A percentile compares a stretch with the other conserved stretches of the same genome.
Evolutionary conservation across 2,888 invertebrate species (phyloP).

Genomic region (Agriopis marginaria): DNA sequence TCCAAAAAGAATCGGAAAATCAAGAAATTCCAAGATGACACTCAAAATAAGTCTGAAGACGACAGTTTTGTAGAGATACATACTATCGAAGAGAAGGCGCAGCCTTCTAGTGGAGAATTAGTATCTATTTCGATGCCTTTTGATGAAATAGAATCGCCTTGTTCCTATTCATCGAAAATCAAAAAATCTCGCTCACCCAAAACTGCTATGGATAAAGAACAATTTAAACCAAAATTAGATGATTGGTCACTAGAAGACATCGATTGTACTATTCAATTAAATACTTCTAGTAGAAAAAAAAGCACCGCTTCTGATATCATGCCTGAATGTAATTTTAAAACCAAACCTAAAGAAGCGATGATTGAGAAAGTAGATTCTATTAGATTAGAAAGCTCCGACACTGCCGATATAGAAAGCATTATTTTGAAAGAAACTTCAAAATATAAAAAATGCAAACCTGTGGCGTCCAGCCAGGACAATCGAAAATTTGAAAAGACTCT

Average conservation of each 20-base stretch:
- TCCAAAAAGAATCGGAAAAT: constrained; percentile 69
- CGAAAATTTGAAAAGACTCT: constrained; percentile 63
- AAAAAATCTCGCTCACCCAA: constrained; percentile 70
- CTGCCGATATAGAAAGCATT: constrained; percentile 47
- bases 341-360: constrained; percentile 47
- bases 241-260: constrained; percentile 53
- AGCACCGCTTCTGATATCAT: constrained; percentile 46
- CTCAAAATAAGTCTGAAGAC: constrained; percentile 68
- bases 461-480: constrained; percentile 64
- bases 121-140: constrained; percentile 77
- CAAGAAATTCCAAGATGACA: constrained; percentile 69
- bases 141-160: constrained; percentile 64
- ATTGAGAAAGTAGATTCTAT: constrained; percentile 46
- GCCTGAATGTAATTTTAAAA: constrained; percentile 47
- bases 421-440: constrained; percentile 60
- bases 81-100: constrained; percentile 75
- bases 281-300: constrained; percentile 42
- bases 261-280: constrained; percentile 45
- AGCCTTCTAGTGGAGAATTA: constrained; percentile 68
- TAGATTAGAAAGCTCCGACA: constrained; percentile 45
- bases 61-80: constrained; percentile 82
- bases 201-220: constrained; percentile 65
- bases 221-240: constrained; percentile 50
- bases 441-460: constrained; percentile 69
- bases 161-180: constrained; percentile 62